Conservation (phyloP, 1,140 invertebrate genomes). For the Cecropterus lyciades region DNA sequence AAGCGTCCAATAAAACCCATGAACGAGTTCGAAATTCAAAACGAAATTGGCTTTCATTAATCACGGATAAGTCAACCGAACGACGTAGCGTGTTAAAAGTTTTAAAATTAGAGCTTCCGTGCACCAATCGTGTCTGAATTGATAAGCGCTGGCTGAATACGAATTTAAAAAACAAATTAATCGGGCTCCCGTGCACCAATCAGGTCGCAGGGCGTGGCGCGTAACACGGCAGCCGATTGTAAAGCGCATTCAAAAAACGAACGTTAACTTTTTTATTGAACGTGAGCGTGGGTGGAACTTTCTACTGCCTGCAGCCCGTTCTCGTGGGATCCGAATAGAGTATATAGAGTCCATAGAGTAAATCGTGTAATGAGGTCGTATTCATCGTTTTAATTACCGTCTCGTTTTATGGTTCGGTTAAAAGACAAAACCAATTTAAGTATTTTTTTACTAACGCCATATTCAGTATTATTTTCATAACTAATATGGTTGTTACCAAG, state of each 20-base stretch:
- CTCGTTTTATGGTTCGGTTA: slow-evolving; percentile 6
- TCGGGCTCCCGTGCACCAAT: slow-evolving; percentile 72
- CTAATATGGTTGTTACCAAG: no score
- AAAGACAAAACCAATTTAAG: slow-evolving; percentile 11
- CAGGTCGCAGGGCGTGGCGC: slow-evolving; percentile 64
- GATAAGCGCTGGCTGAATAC: slow-evolving; percentile 34
- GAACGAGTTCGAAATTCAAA: neutral
- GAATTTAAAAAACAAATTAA: slow-evolving; percentile 51
- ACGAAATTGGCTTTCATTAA: neutral
- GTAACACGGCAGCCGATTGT: slow-evolving; percentile 73
- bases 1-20: neutral
- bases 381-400: slow-evolving; percentile 26
- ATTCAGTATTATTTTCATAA: no score
- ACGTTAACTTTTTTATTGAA: slow-evolving; percentile 66
- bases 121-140: slow-evolving; percentile 20
- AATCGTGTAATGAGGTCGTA: slow-evolving; percentile 33
- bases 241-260: slow-evolving; percentile 65
- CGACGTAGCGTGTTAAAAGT: neutral
- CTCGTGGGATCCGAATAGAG: slow-evolving; percentile 54
- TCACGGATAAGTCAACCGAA: neutral
- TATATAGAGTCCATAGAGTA: slow-evolving; percentile 26
- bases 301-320: slow-evolving; percentile 70
- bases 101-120: slow-evolving; percentile 13
- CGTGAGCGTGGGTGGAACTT: slow-evolving; percentile 74
- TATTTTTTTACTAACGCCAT: no score